phyloP scores from a whole-genome alignment of 2,888 invertebrate species.

The Pegoplata infirma region DNA sequence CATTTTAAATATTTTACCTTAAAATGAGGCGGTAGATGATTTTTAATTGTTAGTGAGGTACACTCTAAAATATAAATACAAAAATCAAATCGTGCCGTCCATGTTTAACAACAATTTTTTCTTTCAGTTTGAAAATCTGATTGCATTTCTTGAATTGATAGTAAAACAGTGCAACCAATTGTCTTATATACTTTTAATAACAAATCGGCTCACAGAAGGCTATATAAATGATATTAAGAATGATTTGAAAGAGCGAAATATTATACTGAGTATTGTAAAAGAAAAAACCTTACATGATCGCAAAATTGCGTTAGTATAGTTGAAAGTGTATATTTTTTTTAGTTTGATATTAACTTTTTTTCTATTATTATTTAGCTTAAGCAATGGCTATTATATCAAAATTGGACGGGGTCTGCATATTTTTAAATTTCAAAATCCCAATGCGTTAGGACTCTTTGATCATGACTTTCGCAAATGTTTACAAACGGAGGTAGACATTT shows the following conservation, averaged over 20 bases:
- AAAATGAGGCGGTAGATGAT: no score
- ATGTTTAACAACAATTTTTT: no score
- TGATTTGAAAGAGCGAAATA: conserved; percentile 82
- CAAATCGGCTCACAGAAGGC: conserved; percentile 80
- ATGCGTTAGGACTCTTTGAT: conserved; percentile 89
- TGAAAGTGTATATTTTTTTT: neutral
- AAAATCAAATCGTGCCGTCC: no score
- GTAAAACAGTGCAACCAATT: conserved; percentile 84
- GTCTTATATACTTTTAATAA: conserved; percentile 81
- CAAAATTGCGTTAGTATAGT: conserved; percentile 89
- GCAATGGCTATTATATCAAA: conserved; percentile 93
- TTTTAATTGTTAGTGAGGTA: no score
- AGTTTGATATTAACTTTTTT: no score
- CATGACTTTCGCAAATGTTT: conserved; percentile 88
- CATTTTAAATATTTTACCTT: no score
- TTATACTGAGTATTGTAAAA: conserved; percentile 82
- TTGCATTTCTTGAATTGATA: conserved; percentile 89
- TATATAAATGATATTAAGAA: conserved; percentile 80
- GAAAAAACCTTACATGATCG: conserved; percentile 91
- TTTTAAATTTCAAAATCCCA: no score
- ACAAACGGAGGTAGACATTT: conserved; percentile 92
- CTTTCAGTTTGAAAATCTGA: conserved; percentile 89
- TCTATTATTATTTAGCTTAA: no score
- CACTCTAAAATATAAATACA: no score
- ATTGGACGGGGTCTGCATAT: conserved; percentile 94